phyloP scores from a whole-genome alignment of 1,140 invertebrate genomes.

The Geopemphigus sp. region DNA sequence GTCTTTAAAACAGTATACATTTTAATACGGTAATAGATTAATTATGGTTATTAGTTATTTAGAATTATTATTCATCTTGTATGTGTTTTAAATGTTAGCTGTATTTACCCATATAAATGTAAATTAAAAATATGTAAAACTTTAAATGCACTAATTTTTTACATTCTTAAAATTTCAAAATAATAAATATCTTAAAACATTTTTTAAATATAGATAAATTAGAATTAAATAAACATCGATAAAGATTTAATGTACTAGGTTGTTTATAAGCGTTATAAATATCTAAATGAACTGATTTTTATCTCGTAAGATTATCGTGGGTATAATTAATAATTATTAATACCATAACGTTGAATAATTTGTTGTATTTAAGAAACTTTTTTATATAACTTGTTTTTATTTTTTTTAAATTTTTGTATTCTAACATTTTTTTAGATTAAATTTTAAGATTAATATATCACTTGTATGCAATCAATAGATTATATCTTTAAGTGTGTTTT shows the following conservation, averaged over 20 bases:
- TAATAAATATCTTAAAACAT: not conserved
- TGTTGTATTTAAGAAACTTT: constrained; percentile 23
- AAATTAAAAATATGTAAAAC: not conserved
- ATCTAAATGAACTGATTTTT: constrained; percentile 15
- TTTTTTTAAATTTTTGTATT: constrained; percentile 42
- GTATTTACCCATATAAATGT: not conserved
- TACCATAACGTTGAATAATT: constrained; percentile 33
- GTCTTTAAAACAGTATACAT: not conserved
- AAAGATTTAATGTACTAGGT: not conserved
- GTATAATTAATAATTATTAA: constrained; percentile 31
- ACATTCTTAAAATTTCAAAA: not conserved
- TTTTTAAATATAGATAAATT: constrained; percentile 19
- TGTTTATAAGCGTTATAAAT: no score
- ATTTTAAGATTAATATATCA: constrained; percentile 12
- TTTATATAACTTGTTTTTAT: constrained; percentile 40
- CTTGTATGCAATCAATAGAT: no score
- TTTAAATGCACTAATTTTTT: not conserved
- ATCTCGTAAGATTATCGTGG: not conserved
- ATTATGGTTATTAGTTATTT: no score
- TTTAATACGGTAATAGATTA: not conserved
- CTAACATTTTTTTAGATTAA: constrained; percentile 21
- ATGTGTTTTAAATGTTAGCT: not conserved
- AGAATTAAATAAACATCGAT: not conserved
- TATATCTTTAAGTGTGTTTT: constrained; percentile 27
- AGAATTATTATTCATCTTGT: not conserved